phyloP scores from a whole-genome alignment of 2,797 vertebrate genomes.

The Sebastes goodei region DNA sequence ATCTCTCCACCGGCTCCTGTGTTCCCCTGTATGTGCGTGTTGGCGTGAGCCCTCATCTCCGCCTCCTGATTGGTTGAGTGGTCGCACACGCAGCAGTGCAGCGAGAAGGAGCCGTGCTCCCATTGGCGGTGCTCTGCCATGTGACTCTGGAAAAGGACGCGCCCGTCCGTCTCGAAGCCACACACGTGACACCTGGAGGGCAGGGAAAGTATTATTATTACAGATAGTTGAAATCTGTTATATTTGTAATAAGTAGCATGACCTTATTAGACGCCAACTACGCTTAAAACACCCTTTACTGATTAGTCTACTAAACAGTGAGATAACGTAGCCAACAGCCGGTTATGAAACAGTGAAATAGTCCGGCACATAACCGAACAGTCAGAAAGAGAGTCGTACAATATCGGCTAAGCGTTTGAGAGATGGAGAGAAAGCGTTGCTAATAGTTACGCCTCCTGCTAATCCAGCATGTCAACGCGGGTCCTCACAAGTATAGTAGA shows the following conservation, averaged over 20 bases:
- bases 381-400: no score
- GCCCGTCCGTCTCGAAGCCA: constrained; percentile 74
- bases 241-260: no score
- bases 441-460: no score
- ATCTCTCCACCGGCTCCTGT: not conserved
- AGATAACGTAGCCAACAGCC: no score
- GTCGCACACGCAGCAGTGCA: constrained; percentile 77
- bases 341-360: no score
- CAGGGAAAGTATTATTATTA: not conserved
- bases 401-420: no score
- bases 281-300: no score
- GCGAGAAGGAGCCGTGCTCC: constrained; percentile 72
- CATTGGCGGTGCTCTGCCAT: constrained; percentile 76
- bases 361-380: no score
- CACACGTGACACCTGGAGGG: constrained; percentile 77
- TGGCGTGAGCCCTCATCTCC: constrained; percentile 72
- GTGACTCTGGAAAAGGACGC: constrained; percentile 73
- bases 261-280: no score
- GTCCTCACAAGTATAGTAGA: not conserved
- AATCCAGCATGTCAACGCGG: not conserved
- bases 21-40: constrained; percentile 59
- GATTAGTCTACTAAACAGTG: no score
- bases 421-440: no score
- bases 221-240: not conserved
- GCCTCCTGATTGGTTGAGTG: constrained; percentile 76